These are phyloP conservation scores for Halyomorpha halys DNA, from an alignment of 1,140 invertebrate genomes.

Conservation along the genomic window DNA sequence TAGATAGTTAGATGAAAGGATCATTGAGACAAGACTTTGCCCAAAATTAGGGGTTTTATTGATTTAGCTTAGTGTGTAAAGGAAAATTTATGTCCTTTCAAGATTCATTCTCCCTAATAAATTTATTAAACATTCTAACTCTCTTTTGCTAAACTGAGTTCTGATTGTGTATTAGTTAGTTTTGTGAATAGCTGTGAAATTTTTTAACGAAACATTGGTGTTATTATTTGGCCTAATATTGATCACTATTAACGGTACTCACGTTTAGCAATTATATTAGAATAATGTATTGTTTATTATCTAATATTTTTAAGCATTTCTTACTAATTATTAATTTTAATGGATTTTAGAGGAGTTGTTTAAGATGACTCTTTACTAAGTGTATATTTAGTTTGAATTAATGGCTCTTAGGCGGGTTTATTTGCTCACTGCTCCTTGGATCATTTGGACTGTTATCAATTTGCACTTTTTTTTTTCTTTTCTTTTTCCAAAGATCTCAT, in stretches of 20 bases:
- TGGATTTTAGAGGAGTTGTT: too few relatives aligned
- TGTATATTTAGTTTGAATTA: too few relatives aligned
- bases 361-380: too few relatives aligned
- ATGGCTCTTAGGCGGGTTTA: too few relatives aligned
- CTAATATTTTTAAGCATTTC: conserved; percentile 5
- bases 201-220: background rate
- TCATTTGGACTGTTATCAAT: too few relatives aligned
- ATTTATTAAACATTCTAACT: background rate
- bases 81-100: background rate
- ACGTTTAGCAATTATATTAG: background rate
- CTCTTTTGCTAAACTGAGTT: too few relatives aligned
- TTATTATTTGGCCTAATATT: conserved; percentile 4
- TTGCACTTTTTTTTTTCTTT: too few relatives aligned
- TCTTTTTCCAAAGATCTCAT: too few relatives aligned
- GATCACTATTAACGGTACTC: conserved; percentile 11
- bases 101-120: background rate
- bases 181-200: background rate
- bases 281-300: background rate
- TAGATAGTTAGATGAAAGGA: background rate
- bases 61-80: background rate
- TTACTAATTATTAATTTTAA: background rate
- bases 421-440: too few relatives aligned
- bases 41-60: conserved; percentile 10
- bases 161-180: background rate
- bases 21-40: conserved; percentile 11